Evolutionary conservation across 2,113 vertebrate genomes (phyloP), one percentile per base, ranked within the genome.

Genomic region (Indicator indicator): DNA sequence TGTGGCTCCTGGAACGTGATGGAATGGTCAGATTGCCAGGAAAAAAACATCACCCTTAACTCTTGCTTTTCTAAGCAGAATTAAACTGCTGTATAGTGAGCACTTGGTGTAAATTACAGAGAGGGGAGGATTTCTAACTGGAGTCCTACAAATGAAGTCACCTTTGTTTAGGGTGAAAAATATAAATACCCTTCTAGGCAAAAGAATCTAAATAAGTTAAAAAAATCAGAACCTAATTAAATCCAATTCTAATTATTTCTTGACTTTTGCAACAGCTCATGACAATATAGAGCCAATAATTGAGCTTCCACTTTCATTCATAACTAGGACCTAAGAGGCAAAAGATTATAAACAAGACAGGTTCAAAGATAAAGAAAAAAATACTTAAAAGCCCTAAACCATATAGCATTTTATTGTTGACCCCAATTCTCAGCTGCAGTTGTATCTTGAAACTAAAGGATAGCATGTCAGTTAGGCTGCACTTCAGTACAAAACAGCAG

Each of bases 21-120:
- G 32, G 91, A 91, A 94, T 85, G 72, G 87, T 80, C 74, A 92
- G 72, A 63, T 9, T 89, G 90, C 85, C 89, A 93, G 62, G 94
- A 88, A 93, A 93, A 88, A 92, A 89, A 3, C 28, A 77, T 58
- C 52, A 81, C 64, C 28, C 54, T 89, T 95, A 96, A 97, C 93
- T 90, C 75, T 32, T 86, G 20, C 26, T 77, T 83, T 55, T 65
- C 89, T 83, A 52, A 64, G 30, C 9, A 71, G 59, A 82, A 59
- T 32, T n/a, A 33, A 28, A 9, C 23, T 87, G 60, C 56, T 85
- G 28, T 36, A 78, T 6, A 63, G 27, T 27, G 24, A 84, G 42
- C 28, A 67, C 38, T 56, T 27, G 28, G 11, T 63, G 26, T 56
- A 64, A 77, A 46, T 55, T 20, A 36, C 19, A 56, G 18, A 70